phyloP scores from a whole-genome alignment of 2,888 invertebrate genomes.

The Phengaris alcon region DNA sequence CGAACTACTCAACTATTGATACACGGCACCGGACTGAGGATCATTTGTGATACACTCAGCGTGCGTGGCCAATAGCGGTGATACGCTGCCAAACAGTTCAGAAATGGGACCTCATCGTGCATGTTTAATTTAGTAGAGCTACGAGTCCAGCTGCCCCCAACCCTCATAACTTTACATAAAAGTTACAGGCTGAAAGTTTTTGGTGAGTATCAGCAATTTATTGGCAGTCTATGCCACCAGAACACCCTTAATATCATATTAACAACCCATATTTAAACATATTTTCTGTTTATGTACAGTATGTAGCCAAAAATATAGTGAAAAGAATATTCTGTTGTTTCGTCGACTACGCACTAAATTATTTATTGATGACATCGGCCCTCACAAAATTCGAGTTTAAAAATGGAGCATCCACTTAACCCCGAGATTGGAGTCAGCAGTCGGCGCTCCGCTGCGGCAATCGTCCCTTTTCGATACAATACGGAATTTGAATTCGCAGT shows the following conservation, averaged over 20 bases:
- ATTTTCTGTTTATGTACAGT: not conserved
- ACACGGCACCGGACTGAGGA: not conserved
- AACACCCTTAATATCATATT: not conserved
- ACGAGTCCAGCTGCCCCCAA: not conserved
- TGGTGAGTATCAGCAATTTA: not conserved
- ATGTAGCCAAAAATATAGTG: not conserved
- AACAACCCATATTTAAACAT: not conserved
- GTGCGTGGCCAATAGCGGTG: not conserved
- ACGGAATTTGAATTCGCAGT: slow-evolving; percentile 57
- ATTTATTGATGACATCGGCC: slow-evolving; percentile 10
- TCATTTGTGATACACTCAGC: not conserved
- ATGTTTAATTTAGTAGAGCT: not conserved
- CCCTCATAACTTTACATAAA: not conserved
- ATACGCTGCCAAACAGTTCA: not conserved
- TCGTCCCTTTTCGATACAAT: slow-evolving; percentile 48
- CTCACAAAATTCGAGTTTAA: slow-evolving; percentile 20
- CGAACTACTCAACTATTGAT: slow-evolving; percentile 14
- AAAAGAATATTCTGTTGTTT: not conserved
- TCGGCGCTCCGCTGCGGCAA: slow-evolving; percentile 3
- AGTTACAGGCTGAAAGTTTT: not conserved
- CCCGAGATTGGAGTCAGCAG: slow-evolving; percentile 32
- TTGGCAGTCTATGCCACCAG: not conserved
- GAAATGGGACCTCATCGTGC: not conserved
- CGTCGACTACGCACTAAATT: slow-evolving; percentile 11
- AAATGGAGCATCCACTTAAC: slow-evolving; percentile 27